Base-by-base conservation (phyloP, 2,888 invertebrate species). In the Arenicola marina region DNA sequence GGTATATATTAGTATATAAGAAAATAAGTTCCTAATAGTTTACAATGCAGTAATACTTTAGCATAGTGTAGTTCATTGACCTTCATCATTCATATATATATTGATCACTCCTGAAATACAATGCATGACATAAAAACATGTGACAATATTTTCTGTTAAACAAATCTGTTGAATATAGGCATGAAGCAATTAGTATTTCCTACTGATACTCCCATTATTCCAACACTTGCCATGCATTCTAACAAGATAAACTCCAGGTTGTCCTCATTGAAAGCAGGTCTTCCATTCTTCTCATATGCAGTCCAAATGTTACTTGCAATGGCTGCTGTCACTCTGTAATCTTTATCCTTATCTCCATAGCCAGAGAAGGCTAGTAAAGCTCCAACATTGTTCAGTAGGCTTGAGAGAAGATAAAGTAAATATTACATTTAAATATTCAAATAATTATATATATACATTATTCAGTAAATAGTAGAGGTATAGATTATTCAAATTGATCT, bases 361-460 rank as follows among this genome's bases (percentile, higher is more conserved):
- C 96, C 96, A 70, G 95, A 93, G 80, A 94, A 97, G 0, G 96
- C 96, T 71, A 97, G 83, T 26, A 97, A 86, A 32, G 93, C 92
- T 51, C 97, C 97, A 85, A 96, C 96, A 80, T 92, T 91, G 82
- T 94, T 96, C 45, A 97, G 85, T 68, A 97, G 86, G 75, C 96
- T 96, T n/a, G n/a, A n/a, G n/a, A n/a, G n/a, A n/a, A n/a, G n/a
- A n/a, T n/a, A n/a, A n/a, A n/a, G n/a, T n/a, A n/a, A n/a, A n/a
- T n/a, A n/a, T n/a, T n/a, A n/a, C n/a, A n/a, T n/a, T n/a, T n/a
- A n/a, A n/a, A n/a, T n/a, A n/a, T n/a, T n/a, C n/a, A n/a, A n/a
- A n/a, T n/a, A n/a, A n/a, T n/a, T n/a, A n/a, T n/a, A n/a, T n/a
- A n/a, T n/a, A n/a, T n/a, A n/a, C n/a, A n/a, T n/a, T n/a, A n/a